Evolutionary conservation across 1,140 invertebrate species (phyloP), one percentile per base, ranked within the genome.

Genomic region (Halesus radiatus): DNA sequence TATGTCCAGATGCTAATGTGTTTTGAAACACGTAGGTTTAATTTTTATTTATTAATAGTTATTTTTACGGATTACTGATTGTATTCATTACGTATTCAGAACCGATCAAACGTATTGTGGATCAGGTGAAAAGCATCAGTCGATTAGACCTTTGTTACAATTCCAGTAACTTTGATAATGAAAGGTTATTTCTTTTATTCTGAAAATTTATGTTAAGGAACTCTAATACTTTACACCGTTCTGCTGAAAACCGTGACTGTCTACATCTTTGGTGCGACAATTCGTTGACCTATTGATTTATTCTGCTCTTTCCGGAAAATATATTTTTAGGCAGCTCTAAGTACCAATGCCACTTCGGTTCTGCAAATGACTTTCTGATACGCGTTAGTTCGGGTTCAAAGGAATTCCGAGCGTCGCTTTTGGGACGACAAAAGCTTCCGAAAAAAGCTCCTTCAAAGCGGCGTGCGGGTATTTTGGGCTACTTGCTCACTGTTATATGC

Each of bases 321-420:
- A 20, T 50, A 70, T 18, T 50, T 68, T 70, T 20, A 70, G 37
- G n/a, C 22, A 0, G 16, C 18, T 37, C 29, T 22, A 64, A 50
- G 32, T 50, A 20, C 66, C 3, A 8, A 37, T 29, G 32, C 3
- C 22, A 16, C 37, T 6, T 22, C 23, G 66, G 20, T 13, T 37
- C 64, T 16, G 29, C 64, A 68, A 68, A 68, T 45, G 64, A 68
- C 32, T 64, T 29, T 29, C 60, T 70, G n/a, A 70, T 68, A 32
- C 32, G 26, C 29, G 23, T 37, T 20, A 23, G 10, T 62, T 32
- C 60, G 23, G 22, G 22, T 64, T 68, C 64, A 68, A 68, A 68
- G 64, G 22, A 37, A 45, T 45, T 37, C 64, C 64, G 3, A 7
- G n/a, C 66, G 66, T 20, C 32, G 37, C 37, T 70, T 45, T 50